Evolutionary conservation across 2,113 vertebrate genomes (phyloP).

Genomic region (Gobio gobio): DNA sequence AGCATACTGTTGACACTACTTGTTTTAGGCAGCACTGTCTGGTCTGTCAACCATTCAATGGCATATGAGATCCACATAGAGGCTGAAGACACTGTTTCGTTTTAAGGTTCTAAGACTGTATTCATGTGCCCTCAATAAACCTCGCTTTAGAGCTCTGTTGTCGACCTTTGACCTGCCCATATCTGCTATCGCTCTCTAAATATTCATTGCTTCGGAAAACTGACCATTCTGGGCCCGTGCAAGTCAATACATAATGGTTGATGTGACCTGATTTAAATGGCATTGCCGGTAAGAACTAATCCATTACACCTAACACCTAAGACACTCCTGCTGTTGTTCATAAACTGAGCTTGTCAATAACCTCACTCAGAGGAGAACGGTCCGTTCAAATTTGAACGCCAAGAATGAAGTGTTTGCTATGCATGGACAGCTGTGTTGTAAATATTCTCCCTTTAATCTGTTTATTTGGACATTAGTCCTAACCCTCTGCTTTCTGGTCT

Average conservation of each 20-base stretch:
- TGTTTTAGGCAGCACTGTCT: slow-evolving; percentile 22
- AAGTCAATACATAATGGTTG: slow-evolving; percentile 11
- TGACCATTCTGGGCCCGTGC: background rate
- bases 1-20: slow-evolving; percentile 17
- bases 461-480: background rate
- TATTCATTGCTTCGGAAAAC: background rate
- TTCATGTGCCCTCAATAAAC: slow-evolving; percentile 32
- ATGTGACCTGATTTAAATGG: slow-evolving; percentile 46
- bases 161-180: slow-evolving; percentile 44
- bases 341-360: background rate
- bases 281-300: slow-evolving; percentile 33
- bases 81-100: background rate
- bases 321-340: slow-evolving; percentile 28
- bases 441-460: slow-evolving; percentile 2
- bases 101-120: background rate
- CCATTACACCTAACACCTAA: background rate
- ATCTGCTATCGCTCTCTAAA: slow-evolving; percentile 45
- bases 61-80: slow-evolving; percentile 9
- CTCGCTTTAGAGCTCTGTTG: slow-evolving; percentile 39
- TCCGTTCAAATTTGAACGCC: background rate
- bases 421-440: background rate
- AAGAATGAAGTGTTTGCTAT: background rate
- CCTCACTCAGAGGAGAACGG: background rate
- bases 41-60: background rate
- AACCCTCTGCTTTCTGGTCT: background rate